Evolutionary conservation across 2,797 vertebrate genomes (phyloP).

Genomic region (Coracias cyanogaster): DNA sequence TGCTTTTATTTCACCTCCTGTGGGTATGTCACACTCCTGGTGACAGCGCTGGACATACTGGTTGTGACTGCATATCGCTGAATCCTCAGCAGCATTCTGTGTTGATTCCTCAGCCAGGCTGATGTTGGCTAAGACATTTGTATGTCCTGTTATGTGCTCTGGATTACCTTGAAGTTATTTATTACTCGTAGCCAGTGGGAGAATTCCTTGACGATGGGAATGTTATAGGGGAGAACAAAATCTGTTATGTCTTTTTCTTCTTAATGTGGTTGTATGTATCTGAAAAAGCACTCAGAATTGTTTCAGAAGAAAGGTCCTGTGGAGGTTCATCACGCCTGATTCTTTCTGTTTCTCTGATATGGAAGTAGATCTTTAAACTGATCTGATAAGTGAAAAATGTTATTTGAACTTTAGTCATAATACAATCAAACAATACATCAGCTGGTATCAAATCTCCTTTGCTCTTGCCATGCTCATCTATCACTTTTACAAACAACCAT

Average conservation of each 20-base stretch:
- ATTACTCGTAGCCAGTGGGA: not conserved
- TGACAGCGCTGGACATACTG: fast-evolving
- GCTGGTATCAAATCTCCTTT: not conserved
- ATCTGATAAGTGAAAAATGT: not conserved
- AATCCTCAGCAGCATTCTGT: not conserved
- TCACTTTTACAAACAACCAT: conserved; percentile 14
- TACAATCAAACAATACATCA: not conserved
- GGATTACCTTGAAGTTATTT: not conserved
- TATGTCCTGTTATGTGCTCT: not conserved
- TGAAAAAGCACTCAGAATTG: not conserved
- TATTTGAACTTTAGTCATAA: not conserved
- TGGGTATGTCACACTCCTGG: not conserved
- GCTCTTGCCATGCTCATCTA: not conserved
- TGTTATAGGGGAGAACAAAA: not conserved
- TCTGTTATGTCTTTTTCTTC: not conserved
- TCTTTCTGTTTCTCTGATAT: not conserved
- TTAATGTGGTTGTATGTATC: not conserved
- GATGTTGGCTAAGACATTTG: not conserved
- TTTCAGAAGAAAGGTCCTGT: not conserved
- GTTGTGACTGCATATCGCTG: not conserved
- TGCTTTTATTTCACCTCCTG: not conserved
- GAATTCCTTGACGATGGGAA: not conserved
- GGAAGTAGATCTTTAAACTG: not conserved
- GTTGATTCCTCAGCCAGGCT: not conserved
- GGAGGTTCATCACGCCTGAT: not conserved